Percentiles rank a stretch among this genome's conserved stretches.
These are phyloP conservation scores for Apocrypta bakeri DNA, from an alignment of 1,140 invertebrate species.

Conservation along the genomic window DNA sequence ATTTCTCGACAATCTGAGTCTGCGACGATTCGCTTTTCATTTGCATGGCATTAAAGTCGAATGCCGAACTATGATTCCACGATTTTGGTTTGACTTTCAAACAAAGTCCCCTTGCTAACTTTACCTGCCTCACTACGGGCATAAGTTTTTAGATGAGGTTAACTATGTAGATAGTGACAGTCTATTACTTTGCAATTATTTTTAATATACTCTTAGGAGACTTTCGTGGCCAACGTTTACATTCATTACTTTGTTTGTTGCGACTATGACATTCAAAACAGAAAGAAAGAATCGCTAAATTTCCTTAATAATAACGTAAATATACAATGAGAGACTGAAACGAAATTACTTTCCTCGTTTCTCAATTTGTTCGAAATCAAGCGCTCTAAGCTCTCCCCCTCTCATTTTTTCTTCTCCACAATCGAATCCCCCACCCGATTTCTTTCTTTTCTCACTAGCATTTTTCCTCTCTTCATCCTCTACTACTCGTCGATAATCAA, in stretches of 20 bases:
- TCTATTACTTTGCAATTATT: too few relatives aligned
- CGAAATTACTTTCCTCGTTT: not conserved
- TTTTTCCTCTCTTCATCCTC: not conserved
- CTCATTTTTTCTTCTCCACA: conserved; percentile 1
- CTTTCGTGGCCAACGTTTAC: too few relatives aligned
- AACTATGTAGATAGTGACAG: too few relatives aligned
- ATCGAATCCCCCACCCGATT: conserved; percentile 21
- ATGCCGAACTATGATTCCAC: not conserved
- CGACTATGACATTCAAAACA: too few relatives aligned
- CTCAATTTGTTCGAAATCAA: conserved; percentile 9
- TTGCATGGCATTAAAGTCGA: not conserved
- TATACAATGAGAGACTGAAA: too few relatives aligned
- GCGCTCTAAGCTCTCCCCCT: not conserved
- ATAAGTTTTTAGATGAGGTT: not conserved
- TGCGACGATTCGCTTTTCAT: not conserved
- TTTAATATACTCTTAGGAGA: too few relatives aligned
- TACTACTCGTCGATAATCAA: conserved; percentile 29
- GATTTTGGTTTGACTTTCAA: conserved; percentile 9
- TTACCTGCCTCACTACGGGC: not conserved
- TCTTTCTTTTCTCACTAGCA: conserved; percentile 2
- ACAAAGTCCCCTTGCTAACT: not conserved
- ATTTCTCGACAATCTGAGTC: not conserved
- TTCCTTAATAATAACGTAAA: too few relatives aligned
- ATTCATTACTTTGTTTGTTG: too few relatives aligned
- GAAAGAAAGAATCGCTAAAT: too few relatives aligned